These are phyloP conservation scores for Petrolisthes cinctipes DNA, from an alignment of 2,888 invertebrate genomes.

Conservation along the genomic window DNA sequence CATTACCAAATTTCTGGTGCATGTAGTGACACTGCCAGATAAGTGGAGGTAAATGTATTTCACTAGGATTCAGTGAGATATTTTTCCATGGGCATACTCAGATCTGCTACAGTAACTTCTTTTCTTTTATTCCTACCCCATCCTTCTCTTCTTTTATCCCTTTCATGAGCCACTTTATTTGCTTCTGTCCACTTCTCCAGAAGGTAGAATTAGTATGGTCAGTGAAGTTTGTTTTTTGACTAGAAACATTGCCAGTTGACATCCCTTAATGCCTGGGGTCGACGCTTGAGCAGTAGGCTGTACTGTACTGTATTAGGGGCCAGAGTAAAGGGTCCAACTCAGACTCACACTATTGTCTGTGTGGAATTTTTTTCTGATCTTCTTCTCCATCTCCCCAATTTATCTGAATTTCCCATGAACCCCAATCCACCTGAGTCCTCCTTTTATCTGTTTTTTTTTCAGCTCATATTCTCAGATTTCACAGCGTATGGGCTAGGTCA, in stretches of 20 bases:
- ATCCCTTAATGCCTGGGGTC: conserved; percentile 4
- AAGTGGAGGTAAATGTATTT: neutral
- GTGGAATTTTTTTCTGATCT: conserved; percentile 2
- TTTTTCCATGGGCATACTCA: conserved; percentile 27
- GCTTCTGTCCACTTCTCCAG: conserved; percentile 10
- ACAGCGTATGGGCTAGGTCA: conserved; percentile 64
- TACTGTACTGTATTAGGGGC: neutral
- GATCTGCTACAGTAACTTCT: conserved; percentile 22
- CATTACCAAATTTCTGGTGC: neutral
- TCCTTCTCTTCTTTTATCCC: conserved; percentile 20
- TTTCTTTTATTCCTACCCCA: conserved; percentile 29
- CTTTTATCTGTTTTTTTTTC: conserved; percentile 63
- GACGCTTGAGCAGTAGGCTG: conserved; percentile 10
- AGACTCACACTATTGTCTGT: neutral
- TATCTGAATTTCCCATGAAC: conserved; percentile 31
- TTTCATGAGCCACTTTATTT: conserved; percentile 7
- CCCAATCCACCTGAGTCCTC: conserved; percentile 52
- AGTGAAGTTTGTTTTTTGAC: conserved; percentile 7
- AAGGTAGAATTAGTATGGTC: conserved; percentile 18
- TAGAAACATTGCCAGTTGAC: conserved; percentile 13
- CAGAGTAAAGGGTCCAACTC: conserved; percentile 3
- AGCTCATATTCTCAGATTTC: conserved; percentile 65
- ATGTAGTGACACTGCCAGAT: neutral
- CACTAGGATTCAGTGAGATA: conserved; percentile 2
- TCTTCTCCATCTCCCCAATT: conserved; percentile 21